Evolutionary conservation across 2,797 vertebrate species (phyloP), one percentile per base, ranked within the genome.

Genomic region (Orestias chungarensis): DNA sequence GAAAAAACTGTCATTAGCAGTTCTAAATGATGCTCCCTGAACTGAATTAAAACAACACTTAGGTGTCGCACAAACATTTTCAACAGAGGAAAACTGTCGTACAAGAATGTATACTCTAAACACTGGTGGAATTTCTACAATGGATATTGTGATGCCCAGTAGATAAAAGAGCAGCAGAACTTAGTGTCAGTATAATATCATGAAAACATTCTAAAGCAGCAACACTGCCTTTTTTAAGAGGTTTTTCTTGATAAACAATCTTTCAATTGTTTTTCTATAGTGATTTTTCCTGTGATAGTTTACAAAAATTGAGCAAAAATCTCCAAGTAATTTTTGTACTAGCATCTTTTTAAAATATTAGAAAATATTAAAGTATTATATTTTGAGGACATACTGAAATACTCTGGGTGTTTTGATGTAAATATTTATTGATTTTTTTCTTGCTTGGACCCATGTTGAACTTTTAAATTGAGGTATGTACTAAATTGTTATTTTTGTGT

Each of bases 201-300:
- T 42, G 8, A 8, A 42, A n/a, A 49, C 20, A 38, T 62, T 23
- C 33, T 20, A n/a, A 62, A 4, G 11, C 8, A 20, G 10, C 33
- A 62, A 40, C 5, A 62, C 2, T 3, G 5, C n/a, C 59, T 5
- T 40, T n/a, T 62, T n/a, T 5, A 62, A 38, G 33, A 6, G 12
- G 6, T 8, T 62, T 23, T n/a, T 14, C 10, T 61, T 35, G 35
- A 6, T 61, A 23, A n/a, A 14, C 40, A 14, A 6, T 61, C 14
- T 61, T 9, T 40, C 35, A 12, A 6, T 6, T 35, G 10, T 35
- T 61, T n/a, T 0, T 35, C 33, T 23, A 38, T 35, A n/a, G 18
- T 9, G 4, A 1, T 20, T 61, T 38, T 47, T 25, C 50, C 33
- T 20, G 57, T 64, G 4, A 68, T 68, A 74, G 75, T 57, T 57